phyloP scores from a whole-genome alignment of 2,113 vertebrate genomes.

The Hippocampus barbouri region DNA sequence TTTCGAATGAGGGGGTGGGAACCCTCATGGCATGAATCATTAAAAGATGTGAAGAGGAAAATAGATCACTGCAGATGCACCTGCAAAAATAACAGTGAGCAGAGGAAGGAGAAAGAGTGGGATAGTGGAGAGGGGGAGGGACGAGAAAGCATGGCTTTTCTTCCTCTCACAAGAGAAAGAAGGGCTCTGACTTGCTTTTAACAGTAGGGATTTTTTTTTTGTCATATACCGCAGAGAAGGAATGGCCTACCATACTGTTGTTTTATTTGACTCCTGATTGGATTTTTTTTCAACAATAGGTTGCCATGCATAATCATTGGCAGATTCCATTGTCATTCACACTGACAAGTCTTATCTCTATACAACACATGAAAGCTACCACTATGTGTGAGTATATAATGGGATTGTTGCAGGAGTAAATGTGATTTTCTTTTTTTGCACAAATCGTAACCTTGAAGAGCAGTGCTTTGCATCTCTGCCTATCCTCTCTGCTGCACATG shows the following conservation, averaged over 20 bases:
- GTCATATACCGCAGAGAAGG: neutral
- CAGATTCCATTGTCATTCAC: neutral
- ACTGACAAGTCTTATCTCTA: neutral
- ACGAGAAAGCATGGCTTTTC: constrained; percentile 22
- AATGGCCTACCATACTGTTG: neutral
- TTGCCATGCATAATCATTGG: neutral
- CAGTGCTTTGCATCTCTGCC: neutral
- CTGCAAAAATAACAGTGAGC: constrained; percentile 59
- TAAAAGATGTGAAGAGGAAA: constrained; percentile 65
- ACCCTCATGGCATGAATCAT: constrained; percentile 70
- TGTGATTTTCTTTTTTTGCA: neutral
- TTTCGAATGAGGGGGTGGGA: constrained; percentile 55
- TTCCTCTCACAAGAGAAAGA: constrained; percentile 38
- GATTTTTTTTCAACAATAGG: neutral
- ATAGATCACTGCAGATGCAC: constrained; percentile 70
- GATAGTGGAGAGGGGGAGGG: constrained; percentile 32
- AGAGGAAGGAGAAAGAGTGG: constrained; percentile 28
- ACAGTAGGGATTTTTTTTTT: constrained; percentile 9
- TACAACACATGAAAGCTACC: neutral
- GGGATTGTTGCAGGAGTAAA: neutral
- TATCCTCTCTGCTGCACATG: neutral
- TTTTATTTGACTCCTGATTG: neutral
- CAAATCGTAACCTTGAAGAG: neutral
- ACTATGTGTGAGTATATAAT: neutral
- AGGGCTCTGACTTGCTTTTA: constrained; percentile 31